Conservation (phyloP, 2,888 invertebrate genomes). For the Tetropium fuscum region DNA sequence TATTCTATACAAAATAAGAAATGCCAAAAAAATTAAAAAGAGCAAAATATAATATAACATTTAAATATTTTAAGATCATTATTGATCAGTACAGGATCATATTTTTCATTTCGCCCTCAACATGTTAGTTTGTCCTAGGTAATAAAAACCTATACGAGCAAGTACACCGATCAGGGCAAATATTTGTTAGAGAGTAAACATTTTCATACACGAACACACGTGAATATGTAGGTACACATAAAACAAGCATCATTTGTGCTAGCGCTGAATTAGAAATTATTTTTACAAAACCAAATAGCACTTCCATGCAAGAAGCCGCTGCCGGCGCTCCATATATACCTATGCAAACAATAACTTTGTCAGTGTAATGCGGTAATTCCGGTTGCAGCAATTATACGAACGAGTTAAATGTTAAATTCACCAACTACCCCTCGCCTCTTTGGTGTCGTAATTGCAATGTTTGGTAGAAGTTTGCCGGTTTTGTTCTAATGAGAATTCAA, state of each 20-base stretch:
- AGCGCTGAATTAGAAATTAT: constrained; percentile 17
- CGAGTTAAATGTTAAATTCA: background rate
- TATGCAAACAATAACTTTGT: background rate
- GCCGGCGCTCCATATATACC: background rate
- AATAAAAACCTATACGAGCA: too few species aligned
- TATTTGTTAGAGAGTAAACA: constrained; percentile 20
- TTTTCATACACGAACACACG: constrained; percentile 3
- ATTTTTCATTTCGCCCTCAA: too few species aligned
- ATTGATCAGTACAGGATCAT: too few species aligned
- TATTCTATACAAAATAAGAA: too few species aligned
- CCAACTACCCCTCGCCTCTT: too few species aligned
- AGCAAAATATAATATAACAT: too few species aligned
- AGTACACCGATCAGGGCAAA: constrained; percentile 6
- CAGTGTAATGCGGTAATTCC: background rate
- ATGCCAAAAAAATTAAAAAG: too few species aligned
- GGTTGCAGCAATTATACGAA: background rate
- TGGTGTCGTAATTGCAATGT: too few species aligned
- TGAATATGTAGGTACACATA: background rate
- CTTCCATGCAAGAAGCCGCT: constrained; percentile 7
- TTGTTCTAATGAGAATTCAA: too few species aligned
- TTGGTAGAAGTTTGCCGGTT: too few species aligned
- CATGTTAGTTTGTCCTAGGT: too few species aligned
- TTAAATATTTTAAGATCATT: too few species aligned
- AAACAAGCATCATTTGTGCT: constrained; percentile 2
- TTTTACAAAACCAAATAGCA: constrained; percentile 12